These are phyloP conservation scores for Esperia sulphurella DNA, from an alignment of 2,888 invertebrate genomes.

Conservation along the genomic window DNA sequence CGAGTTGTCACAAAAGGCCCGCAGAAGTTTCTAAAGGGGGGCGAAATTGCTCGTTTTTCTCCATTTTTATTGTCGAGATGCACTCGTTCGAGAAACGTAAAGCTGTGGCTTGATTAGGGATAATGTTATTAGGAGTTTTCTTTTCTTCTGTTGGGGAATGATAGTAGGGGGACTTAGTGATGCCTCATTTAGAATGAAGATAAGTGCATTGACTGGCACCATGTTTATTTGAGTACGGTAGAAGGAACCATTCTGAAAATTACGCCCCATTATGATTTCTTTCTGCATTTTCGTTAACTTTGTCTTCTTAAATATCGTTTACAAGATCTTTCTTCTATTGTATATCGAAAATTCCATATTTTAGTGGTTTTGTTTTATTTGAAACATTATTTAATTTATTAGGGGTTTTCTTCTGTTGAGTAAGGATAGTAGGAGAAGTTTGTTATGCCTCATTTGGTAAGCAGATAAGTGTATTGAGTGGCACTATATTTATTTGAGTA, in stretches of 20 bases:
- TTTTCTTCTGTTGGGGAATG: not conserved
- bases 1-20: conserved; percentile 22
- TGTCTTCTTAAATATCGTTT: too few species aligned
- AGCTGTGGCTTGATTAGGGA: conserved; percentile 11
- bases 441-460: not conserved
- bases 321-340: too few species aligned
- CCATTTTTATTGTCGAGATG: conserved; percentile 12
- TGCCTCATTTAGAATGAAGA: not conserved
- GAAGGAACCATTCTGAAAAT: not conserved
- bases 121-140: conserved; percentile 7
- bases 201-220: not conserved
- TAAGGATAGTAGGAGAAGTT: not conserved
- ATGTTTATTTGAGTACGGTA: not conserved
- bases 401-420: not conserved
- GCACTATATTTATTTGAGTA: not conserved
- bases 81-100: conserved; percentile 11
- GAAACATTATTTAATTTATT: too few species aligned
- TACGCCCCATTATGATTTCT: too few species aligned
- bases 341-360: too few species aligned
- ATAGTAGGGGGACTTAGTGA: not conserved
- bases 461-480: not conserved
- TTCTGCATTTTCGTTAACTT: too few species aligned
- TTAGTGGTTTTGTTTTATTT: too few species aligned
- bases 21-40: conserved; percentile 3
- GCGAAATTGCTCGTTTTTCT: conserved; percentile 12